Percentiles rank a stretch among this genome's conserved stretches.
phyloP scores from a whole-genome alignment of 2,113 vertebrate genomes.

The Hippolais icterina region DNA sequence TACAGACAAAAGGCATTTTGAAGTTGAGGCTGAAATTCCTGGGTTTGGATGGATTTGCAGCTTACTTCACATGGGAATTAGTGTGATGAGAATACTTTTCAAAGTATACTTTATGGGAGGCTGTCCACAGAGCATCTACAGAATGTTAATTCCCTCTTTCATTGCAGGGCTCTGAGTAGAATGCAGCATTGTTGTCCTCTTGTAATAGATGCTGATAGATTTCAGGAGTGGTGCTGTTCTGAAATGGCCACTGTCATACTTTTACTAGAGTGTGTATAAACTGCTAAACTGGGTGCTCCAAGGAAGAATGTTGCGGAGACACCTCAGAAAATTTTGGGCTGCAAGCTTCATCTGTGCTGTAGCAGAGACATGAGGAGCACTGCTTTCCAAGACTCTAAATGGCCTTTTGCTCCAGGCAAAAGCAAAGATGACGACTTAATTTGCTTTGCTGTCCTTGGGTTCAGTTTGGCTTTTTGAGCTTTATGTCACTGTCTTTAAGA shows the following conservation, averaged over 20 bases:
- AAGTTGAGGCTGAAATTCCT: not conserved
- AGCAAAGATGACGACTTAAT: not conserved
- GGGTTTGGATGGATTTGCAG: not conserved
- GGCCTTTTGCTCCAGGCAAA: not conserved
- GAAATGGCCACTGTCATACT: not conserved
- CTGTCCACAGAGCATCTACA: not conserved
- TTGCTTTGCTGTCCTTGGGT: not conserved
- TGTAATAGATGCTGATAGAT: not conserved
- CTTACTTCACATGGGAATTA: not conserved
- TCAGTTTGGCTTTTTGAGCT: not conserved
- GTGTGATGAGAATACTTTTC: not conserved
- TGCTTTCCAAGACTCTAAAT: not conserved
- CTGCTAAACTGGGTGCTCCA: not conserved
- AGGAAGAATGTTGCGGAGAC: not conserved
- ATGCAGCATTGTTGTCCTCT: not conserved
- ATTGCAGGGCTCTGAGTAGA: not conserved
- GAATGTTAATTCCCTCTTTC: not conserved
- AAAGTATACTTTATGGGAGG: not conserved
- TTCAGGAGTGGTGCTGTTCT: not conserved
- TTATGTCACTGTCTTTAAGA: not conserved
- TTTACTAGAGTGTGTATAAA: too few species aligned
- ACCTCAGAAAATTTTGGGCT: not conserved
- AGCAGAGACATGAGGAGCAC: not conserved
- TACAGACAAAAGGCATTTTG: not conserved
- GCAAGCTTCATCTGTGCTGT: fast-evolving